Conservation (phyloP, 2,888 invertebrate species). For the Falcaria lacertinaria region DNA sequence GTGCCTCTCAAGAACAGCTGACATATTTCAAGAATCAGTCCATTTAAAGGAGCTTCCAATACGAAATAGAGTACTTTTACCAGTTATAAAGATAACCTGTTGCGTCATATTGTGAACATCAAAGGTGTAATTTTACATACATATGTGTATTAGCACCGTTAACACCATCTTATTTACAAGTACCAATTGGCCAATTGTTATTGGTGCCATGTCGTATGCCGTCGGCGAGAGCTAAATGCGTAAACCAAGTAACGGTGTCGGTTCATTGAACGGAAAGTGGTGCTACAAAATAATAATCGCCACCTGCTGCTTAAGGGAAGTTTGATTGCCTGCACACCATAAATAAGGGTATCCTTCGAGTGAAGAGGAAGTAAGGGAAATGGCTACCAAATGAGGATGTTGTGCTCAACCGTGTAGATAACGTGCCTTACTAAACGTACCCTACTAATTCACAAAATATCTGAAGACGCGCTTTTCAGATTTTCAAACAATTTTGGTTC, state of each 20-base stretch:
- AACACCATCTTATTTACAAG: conserved; percentile 35
- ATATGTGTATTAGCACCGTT: conserved; percentile 24
- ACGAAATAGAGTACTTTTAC: too few relatives aligned
- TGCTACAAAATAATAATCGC: conserved; percentile 67
- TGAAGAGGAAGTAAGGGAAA: conserved; percentile 19
- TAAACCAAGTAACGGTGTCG: conserved; percentile 70
- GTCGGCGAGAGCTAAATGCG: conserved; percentile 66
- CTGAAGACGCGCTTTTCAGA: too few relatives aligned
- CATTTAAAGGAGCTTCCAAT: too few relatives aligned
- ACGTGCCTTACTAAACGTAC: background rate
- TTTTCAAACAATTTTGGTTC: too few relatives aligned
- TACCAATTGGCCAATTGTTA: conserved; percentile 64
- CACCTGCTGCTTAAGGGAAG: conserved; percentile 64
- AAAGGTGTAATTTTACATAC: conserved; percentile 12
- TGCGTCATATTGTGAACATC: conserved; percentile 15
- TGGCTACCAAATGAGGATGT: conserved; percentile 3
- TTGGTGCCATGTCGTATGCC: conserved; percentile 67
- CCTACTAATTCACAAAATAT: too few relatives aligned
- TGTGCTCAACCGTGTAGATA: background rate
- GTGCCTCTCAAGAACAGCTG: too few relatives aligned
- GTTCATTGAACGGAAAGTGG: conserved; percentile 74
- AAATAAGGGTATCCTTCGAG: conserved; percentile 43
- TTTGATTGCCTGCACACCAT: conserved; percentile 36
- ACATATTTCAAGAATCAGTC: too few relatives aligned
- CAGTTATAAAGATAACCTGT: too few relatives aligned